A percentile compares a stretch with the other conserved stretches of the same genome.
Conservation (phyloP, 23 tunicate genomes). For the Halocynthia aurantium region DNA sequence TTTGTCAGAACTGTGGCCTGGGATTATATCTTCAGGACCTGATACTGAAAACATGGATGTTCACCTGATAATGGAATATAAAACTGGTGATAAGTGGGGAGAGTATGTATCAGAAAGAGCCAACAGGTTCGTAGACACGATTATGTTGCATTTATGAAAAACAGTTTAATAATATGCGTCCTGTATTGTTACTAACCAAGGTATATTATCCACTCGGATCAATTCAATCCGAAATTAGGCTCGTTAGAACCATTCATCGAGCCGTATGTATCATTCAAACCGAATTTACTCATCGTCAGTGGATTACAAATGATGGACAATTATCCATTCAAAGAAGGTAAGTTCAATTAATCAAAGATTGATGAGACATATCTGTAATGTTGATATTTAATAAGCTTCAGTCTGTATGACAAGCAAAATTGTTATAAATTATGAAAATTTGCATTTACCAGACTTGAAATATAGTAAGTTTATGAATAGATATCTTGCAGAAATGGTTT, state of each 20-base stretch:
- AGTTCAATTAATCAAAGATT: neutral
- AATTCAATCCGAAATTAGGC: conserved; percentile 62
- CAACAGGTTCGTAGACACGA: conserved; percentile 16
- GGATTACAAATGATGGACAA: conserved; percentile 95
- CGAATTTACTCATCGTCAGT: conserved; percentile 62
- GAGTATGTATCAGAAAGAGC: conserved; percentile 51
- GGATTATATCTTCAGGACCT: conserved; percentile 36
- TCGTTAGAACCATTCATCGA: conserved; percentile 56
- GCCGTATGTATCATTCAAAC: conserved; percentile 32
- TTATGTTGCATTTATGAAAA: no score
- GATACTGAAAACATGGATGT: conserved; percentile 54
- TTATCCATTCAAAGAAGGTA: conserved; percentile 54
- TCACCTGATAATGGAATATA: conserved; percentile 91
- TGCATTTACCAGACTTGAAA: neutral
- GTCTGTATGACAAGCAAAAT: neutral
- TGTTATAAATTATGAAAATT: neutral
- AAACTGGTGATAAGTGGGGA: conserved; percentile 87
- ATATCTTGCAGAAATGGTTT: no score
- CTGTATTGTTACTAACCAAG: no score
- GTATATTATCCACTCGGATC: conserved; percentile 55
- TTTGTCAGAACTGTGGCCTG: conserved; percentile 23
- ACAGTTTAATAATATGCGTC: no score
- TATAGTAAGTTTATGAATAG: no score
- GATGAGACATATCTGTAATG: no score
- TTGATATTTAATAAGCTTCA: no score